These are phyloP conservation scores for Cervus canadensis DNA, from an alignment of 2,113 vertebrate species.

Conservation along the genomic window DNA sequence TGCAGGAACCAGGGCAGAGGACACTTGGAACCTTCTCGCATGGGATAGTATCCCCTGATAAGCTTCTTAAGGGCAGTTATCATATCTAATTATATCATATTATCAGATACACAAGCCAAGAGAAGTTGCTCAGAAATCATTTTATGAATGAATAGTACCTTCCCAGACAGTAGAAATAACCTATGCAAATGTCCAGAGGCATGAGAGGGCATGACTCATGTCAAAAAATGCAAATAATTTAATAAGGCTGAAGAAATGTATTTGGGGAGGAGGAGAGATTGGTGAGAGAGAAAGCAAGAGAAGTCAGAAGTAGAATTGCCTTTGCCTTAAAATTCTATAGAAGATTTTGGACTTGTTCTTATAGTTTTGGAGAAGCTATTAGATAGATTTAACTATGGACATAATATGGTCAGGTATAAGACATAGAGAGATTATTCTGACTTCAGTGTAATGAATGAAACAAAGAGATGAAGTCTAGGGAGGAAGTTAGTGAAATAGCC, in stretches of 20 bases:
- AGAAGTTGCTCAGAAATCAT: background rate
- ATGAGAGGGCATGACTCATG: background rate
- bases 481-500: background rate
- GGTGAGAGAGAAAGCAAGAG: background rate
- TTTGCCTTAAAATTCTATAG: background rate
- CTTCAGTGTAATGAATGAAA: constrained; percentile 30
- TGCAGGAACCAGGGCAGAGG: background rate
- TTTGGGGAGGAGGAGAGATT: background rate
- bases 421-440: background rate
- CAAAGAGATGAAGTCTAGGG: background rate
- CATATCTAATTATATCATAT: background rate
- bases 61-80: constrained; percentile 16
- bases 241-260: background rate
- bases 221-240: background rate
- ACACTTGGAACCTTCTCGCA: background rate
- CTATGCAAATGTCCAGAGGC: background rate
- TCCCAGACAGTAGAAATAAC: background rate
- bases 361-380: background rate
- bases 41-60: background rate
- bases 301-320: background rate
- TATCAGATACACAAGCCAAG: background rate
- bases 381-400: background rate
- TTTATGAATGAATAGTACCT: background rate
- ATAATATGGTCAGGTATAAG: background rate
- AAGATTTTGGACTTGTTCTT: background rate